Base-by-base conservation (phyloP, 1,140 invertebrate genomes). In the Lasaia peninsularis region DNA sequence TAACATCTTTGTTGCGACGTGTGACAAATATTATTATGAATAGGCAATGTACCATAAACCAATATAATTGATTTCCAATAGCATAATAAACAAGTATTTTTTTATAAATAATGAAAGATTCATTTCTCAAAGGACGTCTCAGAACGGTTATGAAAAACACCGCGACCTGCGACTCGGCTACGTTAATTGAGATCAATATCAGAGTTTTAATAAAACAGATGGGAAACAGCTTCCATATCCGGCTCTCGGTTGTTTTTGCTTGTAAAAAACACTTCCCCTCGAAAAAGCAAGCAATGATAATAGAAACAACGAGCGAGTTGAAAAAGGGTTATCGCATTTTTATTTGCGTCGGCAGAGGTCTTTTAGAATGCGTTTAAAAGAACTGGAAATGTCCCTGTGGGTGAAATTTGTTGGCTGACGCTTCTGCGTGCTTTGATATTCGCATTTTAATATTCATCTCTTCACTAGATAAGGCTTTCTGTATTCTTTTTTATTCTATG, bases 151-250 rank as follows among this genome's bases (percentile, higher is more conserved):
- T 21, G 40, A 48, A 48, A 48, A 21, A 48, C 40, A 48, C 40
- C 40, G 18, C 40, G 20, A 48, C 40, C 40, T 48, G 40, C 40
- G 18, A 44, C 40, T 44, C 18, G 65, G 64, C 67, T 68, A 75
- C 69, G 67, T 40, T 69, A 65, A 71, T 78, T 64, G 68, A 77
- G 78, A 83, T 81, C 73, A 74, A 78, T 82, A 86, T 86, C 80
- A 68, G 75, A 73, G 73, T 78, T 86, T 86, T 86, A 81, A 83
- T 86, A 78, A 82, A 85, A 79, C 82, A 86, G 82, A 77, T 77
- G 80, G 75, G 71, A 72, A 81, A 77, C 72, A 67, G 70, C 73
- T 74, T 71, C 78, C 75, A 78, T 82, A 81, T 86, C 82, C 82
- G 78, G 72, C 64, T 65, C 57, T 69, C 64, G 68, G 65, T 74